Base-by-base conservation (phyloP, 2,113 vertebrate genomes). In the Trichomycterus rosablanca region DNA sequence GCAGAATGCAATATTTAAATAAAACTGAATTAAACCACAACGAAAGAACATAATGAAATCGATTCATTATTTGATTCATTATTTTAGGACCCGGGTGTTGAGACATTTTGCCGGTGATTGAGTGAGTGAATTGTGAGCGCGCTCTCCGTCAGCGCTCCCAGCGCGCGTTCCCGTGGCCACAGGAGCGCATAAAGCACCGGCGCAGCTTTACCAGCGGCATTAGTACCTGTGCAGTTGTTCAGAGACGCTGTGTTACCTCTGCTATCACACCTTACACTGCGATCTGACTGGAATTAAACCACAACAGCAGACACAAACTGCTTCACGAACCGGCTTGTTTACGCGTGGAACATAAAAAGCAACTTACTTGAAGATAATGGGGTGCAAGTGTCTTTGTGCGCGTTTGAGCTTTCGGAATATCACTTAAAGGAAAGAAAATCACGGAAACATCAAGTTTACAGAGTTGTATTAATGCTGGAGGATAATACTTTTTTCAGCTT, bases 121-220 rank as follows among this genome's bases (percentile, higher is more conserved):
- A 30, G 26, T 30, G 26, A 30, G 19, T 14, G 35, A 12, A 34
- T 20, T 35, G 39, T 3, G 26, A 30, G 3, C 26, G 26, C 4
- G 52, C 44, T 5, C 49, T 18, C 45, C 48, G 23, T 45, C 10
- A 53, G 51, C 59, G 51, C 50, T 34, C 62, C 43, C 62, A 48
- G 52, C 16, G 52, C 46, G 48, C 51, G 22, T n/a, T 43, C 66
- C 40, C 66, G 52, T 57, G 51, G 45, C 42, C 52, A 34, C 53
- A 55, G 55, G n/a, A 45, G 59, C 18, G 62, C 77, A 81, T 79
- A 82, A 81, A 83, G 76, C 24, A 54, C 22, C 59, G 57, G 53
- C 70, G 67, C 52, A 69, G 35, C 48, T 53, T 58, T 11, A 50
- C 60, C 63, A 55, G 73, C 63, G 20, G 68, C 71, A 61, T 23